Evolutionary conservation across 2,888 invertebrate species (phyloP), one percentile per base, ranked within the genome.

Genomic region (Apeira syringaria): DNA sequence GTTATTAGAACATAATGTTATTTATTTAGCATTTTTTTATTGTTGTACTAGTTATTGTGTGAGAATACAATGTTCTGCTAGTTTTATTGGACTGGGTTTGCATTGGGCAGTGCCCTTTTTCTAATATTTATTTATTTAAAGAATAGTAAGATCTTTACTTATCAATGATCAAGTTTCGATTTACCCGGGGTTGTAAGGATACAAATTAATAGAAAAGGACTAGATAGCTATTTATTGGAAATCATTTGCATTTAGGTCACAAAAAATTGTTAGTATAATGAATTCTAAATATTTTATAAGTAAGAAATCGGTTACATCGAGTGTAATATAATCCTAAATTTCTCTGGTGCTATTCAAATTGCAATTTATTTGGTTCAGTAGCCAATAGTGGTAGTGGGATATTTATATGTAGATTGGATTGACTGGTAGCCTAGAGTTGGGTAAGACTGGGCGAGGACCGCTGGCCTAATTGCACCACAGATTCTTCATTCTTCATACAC

Each of bases 341-440:
- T 79, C 52, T 77, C 76, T 80, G 84, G 85, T 84, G 84, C 85
- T 84, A 45, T 28, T 38, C 11, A 79, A n/a, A 73, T 69, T 66
- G 68, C 68, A 61, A 63, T 64, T 59, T 64, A 61, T 60, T 68
- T 61, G 25, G 55, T 56, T 63, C 59, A 37, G 46, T 52, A 57
- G 52, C 44, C 43, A 37, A 20, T 7, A 53, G 47, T 37, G 42
- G 39, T 24, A 33, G 47, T 41, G 37, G 27, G 32, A 29, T 28
- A 18, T 35, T 22, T 34, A 13, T 35, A 26, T 29, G 24, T 24
- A 3, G 8, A 9, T 9, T 0, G 8, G 31, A 9, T 24, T 4
- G 8, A 9, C 4, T 0, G 8, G 31, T 15, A 41, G 15, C 24
- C 40, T 28, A 17, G 27, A 12, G 12, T 10, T 15, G 5, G n/a